Evolutionary conservation across 1,140 invertebrate species (phyloP).

Genomic region (Mamestra configurata): DNA sequence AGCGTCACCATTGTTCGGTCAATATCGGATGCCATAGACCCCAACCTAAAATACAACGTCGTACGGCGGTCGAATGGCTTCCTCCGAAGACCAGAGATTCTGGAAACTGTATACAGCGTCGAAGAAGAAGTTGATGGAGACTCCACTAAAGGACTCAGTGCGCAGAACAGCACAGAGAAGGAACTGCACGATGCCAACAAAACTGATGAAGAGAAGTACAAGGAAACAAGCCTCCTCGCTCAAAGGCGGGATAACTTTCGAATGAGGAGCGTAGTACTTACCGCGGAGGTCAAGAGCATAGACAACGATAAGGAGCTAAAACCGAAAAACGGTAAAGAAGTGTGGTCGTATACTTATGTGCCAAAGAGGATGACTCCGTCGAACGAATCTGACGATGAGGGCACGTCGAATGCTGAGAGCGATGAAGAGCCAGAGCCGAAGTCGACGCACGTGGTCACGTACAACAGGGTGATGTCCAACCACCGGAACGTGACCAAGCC

Average conservation of each 20-base stretch:
- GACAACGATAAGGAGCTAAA: constrained; percentile 82
- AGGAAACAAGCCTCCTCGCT: constrained; percentile 81
- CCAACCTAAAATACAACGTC: constrained; percentile 92
- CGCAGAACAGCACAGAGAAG: constrained; percentile 88
- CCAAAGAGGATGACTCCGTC: constrained; percentile 86
- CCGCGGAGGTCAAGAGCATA: constrained; percentile 83
- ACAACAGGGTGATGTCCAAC: constrained; percentile 96
- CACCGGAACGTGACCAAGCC: constrained; percentile 96
- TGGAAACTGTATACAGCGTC: constrained; percentile 95
- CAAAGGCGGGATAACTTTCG: constrained; percentile 85
- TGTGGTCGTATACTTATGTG: constrained; percentile 87
- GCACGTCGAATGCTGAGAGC: constrained; percentile 77
- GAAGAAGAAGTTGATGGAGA: constrained; percentile 93
- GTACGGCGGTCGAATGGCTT: constrained; percentile 92
- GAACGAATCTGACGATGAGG: constrained; percentile 85
- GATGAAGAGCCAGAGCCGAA: constrained; percentile 80
- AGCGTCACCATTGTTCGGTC: constrained; percentile 92
- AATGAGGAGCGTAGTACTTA: constrained; percentile 82
- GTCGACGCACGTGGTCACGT: constrained; percentile 91
- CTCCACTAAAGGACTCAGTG: constrained; percentile 88
- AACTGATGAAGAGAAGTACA: constrained; percentile 85
- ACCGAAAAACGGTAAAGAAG: constrained; percentile 73
- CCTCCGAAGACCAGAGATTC: constrained; percentile 92
- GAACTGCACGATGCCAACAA: constrained; percentile 85
- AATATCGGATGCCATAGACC: constrained; percentile 93